phyloP scores from a whole-genome alignment of 1,140 invertebrate genomes.

The Dinoponera quadriceps region DNA sequence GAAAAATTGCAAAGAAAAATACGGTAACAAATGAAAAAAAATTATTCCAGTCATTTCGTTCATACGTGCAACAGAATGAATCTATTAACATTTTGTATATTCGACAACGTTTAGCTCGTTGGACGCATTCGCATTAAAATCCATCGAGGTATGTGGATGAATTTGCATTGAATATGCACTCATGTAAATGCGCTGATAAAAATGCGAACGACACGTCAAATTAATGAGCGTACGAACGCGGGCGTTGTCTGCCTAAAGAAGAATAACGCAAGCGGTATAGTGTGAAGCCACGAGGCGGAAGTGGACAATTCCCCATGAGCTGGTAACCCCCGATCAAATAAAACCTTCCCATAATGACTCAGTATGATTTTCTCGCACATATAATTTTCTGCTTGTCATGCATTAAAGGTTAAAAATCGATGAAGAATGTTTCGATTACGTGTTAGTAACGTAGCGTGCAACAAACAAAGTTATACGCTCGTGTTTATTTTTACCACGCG shows the following conservation, averaged over 20 bases:
- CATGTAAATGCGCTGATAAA: constrained; percentile 28
- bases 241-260: constrained; percentile 52
- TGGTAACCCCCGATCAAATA: background rate
- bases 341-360: background rate
- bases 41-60: no score
- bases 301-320: constrained; percentile 1
- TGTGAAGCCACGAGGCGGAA: background rate
- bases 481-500: constrained; percentile 24
- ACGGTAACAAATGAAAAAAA: no score
- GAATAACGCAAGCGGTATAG: background rate
- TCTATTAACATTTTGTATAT: no score
- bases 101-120: background rate
- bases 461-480: background rate
- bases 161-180: background rate
- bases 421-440: background rate
- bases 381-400: background rate
- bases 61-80: no score
- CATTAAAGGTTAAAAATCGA: background rate
- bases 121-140: background rate
- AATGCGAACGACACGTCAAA: background rate
- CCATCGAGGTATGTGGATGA: background rate
- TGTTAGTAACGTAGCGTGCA: background rate
- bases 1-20: no score
- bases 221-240: constrained; percentile 33
- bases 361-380: no score